Evolutionary conservation across 1,140 invertebrate genomes (phyloP).

Genomic region (Argopecten irradians): DNA sequence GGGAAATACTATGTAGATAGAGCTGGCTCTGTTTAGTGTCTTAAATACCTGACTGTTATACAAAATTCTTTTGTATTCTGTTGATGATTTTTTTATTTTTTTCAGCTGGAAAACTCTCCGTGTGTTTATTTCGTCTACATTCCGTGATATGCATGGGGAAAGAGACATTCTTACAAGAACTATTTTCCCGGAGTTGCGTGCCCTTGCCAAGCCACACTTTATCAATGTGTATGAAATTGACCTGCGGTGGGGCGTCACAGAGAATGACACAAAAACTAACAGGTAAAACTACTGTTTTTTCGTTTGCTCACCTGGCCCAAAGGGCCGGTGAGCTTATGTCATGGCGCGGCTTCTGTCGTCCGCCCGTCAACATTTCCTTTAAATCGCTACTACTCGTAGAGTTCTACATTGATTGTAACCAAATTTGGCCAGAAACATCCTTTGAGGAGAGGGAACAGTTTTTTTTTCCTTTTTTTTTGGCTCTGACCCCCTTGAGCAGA

Average conservation of each 20-base stretch:
- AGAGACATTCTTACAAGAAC: slow-evolving; percentile 77
- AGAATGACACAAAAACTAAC: slow-evolving; percentile 72
- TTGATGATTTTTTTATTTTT: neutral
- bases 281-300: slow-evolving; percentile 61
- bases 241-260: slow-evolving; percentile 78
- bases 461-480: too few relatives aligned
- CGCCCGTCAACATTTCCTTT: too few relatives aligned
- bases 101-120: slow-evolving; percentile 76
- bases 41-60: slow-evolving; percentile 13
- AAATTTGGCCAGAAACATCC: too few relatives aligned
- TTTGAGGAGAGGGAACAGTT: too few relatives aligned
- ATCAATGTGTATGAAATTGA: slow-evolving; percentile 78
- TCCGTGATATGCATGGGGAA: slow-evolving; percentile 79
- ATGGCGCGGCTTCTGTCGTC: too few relatives aligned
- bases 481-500: too few relatives aligned
- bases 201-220: slow-evolving; percentile 69
- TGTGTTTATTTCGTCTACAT: slow-evolving; percentile 80
- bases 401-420: too few relatives aligned
- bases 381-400: too few relatives aligned
- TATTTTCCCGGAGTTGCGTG: slow-evolving; percentile 78
- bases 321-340: too few relatives aligned
- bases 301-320: too few relatives aligned
- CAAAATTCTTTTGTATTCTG: neutral
- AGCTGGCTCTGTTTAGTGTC: neutral
- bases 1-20: slow-evolving; percentile 43